A percentile compares a stretch with the other conserved stretches of the same genome.
Evolutionary conservation across 53 echinoderm and acorn worm species (phyloP).

Genomic region (Hippasteria phrygiana): DNA sequence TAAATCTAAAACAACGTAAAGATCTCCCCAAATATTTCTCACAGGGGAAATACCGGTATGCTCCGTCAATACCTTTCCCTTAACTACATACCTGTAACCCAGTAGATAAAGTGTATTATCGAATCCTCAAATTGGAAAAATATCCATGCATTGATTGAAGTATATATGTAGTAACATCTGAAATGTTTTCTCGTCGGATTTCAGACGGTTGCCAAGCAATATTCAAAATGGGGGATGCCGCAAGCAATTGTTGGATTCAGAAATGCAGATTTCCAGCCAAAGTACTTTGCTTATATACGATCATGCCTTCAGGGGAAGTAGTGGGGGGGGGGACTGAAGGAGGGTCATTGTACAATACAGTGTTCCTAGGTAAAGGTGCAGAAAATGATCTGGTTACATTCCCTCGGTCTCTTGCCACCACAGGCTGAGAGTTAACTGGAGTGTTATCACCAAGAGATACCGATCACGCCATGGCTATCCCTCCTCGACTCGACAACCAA

Average conservation of each 20-base stretch:
- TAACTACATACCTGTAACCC: too few species aligned
- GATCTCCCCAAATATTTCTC: too few species aligned
- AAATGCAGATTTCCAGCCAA: not conserved
- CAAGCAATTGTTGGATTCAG: not conserved
- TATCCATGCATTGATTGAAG: too few species aligned
- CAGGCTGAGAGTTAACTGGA: not conserved
- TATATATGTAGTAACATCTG: too few species aligned
- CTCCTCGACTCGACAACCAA: not conserved
- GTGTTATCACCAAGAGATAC: constrained; percentile 15
- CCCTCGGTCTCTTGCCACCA: not conserved
- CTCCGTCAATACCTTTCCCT: too few species aligned
- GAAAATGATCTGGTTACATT: not conserved
- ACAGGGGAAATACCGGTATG: too few species aligned
- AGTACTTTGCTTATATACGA: not conserved
- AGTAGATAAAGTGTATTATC: too few species aligned
- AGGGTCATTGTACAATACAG: too few species aligned
- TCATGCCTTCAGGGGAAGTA: not conserved
- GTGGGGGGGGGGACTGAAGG: too few species aligned
- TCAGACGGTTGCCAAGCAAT: not conserved
- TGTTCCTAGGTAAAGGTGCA: too few species aligned
- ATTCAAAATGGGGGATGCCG: not conserved
- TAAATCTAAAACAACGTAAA: too few species aligned
- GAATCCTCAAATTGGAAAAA: too few species aligned
- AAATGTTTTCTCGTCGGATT: not conserved
- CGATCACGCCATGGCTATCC: not conserved